Percentiles rank a stretch among this genome's conserved stretches.
Evolutionary conservation across 2,113 vertebrate species (phyloP).

Genomic region (Xiphophorus couchianus): DNA sequence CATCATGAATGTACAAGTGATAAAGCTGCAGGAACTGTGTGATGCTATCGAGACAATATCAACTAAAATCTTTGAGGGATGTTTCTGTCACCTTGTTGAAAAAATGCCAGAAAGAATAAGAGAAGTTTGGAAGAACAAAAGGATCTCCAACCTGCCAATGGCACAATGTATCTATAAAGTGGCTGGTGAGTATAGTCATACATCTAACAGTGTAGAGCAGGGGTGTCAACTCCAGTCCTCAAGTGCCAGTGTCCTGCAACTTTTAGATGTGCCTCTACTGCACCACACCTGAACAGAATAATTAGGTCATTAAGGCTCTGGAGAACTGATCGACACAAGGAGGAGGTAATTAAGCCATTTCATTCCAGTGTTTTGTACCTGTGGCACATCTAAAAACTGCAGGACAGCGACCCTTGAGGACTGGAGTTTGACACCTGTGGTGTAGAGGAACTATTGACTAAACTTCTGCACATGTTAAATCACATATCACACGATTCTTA

Average conservation of each 20-base stretch:
- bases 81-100: background rate
- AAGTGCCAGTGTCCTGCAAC: too few relatives aligned
- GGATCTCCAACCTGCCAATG: background rate
- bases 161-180: background rate
- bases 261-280: too few relatives aligned
- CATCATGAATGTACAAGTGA: background rate
- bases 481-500: slow-evolving; percentile 29
- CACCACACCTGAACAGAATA: too few relatives aligned
- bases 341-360: too few relatives aligned
- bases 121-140: background rate
- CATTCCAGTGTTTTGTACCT: too few relatives aligned
- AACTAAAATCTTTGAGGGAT: background rate
- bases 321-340: too few relatives aligned
- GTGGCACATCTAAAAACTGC: too few relatives aligned
- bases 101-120: background rate
- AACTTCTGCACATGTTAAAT: background rate
- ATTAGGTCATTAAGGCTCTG: too few relatives aligned
- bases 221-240: too few relatives aligned
- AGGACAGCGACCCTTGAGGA: too few relatives aligned
- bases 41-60: background rate
- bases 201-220: background rate
- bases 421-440: too few relatives aligned
- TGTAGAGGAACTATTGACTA: background rate
- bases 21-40: background rate
- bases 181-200: background rate